Conservation (phyloP, 53 echinoderm and acorn worm species). For the Arbacia lixula region DNA sequence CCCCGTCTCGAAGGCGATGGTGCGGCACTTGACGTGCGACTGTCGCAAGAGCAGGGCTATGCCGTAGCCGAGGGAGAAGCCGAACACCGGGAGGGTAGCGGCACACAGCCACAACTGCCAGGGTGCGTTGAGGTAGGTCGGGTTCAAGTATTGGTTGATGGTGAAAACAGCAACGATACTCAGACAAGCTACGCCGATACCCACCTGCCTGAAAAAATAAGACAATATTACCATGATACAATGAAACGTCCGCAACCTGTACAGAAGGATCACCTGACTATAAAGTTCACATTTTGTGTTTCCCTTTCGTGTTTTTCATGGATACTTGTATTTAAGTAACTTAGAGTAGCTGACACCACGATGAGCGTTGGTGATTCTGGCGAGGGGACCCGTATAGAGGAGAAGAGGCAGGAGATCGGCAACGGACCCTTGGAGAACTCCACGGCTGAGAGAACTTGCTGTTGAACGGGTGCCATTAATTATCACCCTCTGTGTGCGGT, state of each 20-base stretch:
- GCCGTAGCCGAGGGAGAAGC: constrained; percentile 65
- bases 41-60: constrained; percentile 65
- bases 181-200: constrained; percentile 3
- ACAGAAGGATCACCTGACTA: too few species aligned
- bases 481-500: too few species aligned
- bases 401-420: background rate
- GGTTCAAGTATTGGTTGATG: constrained; percentile 65
- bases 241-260: too few species aligned
- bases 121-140: constrained; percentile 52
- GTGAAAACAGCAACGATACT: constrained; percentile 36
- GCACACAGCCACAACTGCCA: constrained; percentile 77
- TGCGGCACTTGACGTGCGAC: constrained; percentile 73
- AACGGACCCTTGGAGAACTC: background rate
- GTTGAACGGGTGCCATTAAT: too few species aligned
- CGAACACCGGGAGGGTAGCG: constrained; percentile 51
- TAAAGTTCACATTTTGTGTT: too few species aligned
- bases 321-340: too few species aligned
- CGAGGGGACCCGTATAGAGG: background rate
- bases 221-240: too few species aligned
- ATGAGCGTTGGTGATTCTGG: too few species aligned
- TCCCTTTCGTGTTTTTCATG: too few species aligned
- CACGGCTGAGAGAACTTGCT: background rate
- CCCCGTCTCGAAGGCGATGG: constrained; percentile 88
- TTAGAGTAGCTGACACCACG: too few species aligned
- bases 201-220: too few species aligned